Conservation (phyloP, 1,140 invertebrate genomes). For the Magallana gigas region DNA sequence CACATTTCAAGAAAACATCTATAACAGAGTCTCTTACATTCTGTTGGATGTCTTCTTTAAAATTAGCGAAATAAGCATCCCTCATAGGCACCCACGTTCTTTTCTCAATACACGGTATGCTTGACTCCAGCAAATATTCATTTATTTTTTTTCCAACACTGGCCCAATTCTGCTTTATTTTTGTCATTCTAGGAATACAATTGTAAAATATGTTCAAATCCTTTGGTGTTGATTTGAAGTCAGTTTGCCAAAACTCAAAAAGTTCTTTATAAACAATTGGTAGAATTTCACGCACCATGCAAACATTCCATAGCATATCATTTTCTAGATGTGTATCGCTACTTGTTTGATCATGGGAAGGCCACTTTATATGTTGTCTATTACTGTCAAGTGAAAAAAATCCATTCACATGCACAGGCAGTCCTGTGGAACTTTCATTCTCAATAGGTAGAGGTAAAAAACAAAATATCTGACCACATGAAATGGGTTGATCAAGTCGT, state of each 20-base stretch:
- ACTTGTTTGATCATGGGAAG: constrained; percentile 48
- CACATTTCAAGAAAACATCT: neutral
- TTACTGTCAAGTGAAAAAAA: constrained; percentile 72
- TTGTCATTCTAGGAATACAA: neutral
- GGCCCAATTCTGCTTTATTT: neutral
- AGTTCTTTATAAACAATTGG: constrained; percentile 54
- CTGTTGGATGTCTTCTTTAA: neutral
- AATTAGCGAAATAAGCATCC: neutral
- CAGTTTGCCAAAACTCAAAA: neutral
- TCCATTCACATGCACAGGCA: constrained; percentile 74
- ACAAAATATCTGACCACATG: constrained; percentile 65
- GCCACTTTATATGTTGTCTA: constrained; percentile 67
- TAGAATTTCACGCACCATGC: constrained; percentile 62
- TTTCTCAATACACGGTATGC: neutral
- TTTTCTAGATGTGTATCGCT: constrained; percentile 47
- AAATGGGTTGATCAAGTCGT: neutral
- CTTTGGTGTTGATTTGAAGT: neutral
- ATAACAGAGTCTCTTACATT: neutral
- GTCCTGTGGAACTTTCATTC: constrained; percentile 60
- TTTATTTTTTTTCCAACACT: neutral
- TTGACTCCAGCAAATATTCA: neutral
- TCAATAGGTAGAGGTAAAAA: constrained; percentile 70
- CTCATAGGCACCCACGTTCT: neutral
- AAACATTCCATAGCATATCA: constrained; percentile 68
- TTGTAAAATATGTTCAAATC: constrained; percentile 3